Base-by-base conservation (phyloP, 2,888 invertebrate species). In the Hypsopygia costalis region DNA sequence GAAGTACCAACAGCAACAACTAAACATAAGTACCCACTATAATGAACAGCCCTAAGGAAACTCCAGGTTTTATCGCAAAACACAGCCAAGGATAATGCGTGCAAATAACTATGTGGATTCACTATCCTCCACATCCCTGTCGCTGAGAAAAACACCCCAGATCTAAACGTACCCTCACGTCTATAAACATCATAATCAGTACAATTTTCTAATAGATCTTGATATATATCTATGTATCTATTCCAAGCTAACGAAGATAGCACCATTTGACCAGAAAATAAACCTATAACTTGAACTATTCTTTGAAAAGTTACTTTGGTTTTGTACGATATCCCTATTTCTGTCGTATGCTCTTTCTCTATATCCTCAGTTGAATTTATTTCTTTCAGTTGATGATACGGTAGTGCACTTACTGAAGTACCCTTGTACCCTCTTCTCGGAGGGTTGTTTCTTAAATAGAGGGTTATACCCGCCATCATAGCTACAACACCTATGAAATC, bases 31-130 rank as follows among this genome's bases (percentile, higher is more conserved):
- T 93, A 95, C 1, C 95, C 94, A 36, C 90, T 79, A 69, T 93
- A 94, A 62, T 94, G 93, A 8, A 94, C 89, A 30, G 90, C 78
- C 53, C 91, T 90, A 16, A 96, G 76, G 61, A 95, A 95, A 49
- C 93, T 92, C 94, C 95, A 95, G 2, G 94, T 81, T 66, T 94
- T 94, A 89, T 96, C 95, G 76, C 95, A 92, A 80, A 95, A 95
- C 50, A 96, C 91, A 12, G 95, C 93, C 33, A 95, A 74, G 22
- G 96, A 90, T 9, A 96, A 72, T 55, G 92, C 89, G 70, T 96
- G 95, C 27, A 94, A 79, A 51, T 95, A 89, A 29, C 94, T 93
- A 60, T 96, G 95, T 0, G 95, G 93, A 66, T 95, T 96, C 4
- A 94, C 89, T 0, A 95, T 83, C 49, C 95, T 91, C 96, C 96